Evolutionary conservation across 1,140 invertebrate genomes (phyloP).

Genomic region (Odontomachus brunneus): DNA sequence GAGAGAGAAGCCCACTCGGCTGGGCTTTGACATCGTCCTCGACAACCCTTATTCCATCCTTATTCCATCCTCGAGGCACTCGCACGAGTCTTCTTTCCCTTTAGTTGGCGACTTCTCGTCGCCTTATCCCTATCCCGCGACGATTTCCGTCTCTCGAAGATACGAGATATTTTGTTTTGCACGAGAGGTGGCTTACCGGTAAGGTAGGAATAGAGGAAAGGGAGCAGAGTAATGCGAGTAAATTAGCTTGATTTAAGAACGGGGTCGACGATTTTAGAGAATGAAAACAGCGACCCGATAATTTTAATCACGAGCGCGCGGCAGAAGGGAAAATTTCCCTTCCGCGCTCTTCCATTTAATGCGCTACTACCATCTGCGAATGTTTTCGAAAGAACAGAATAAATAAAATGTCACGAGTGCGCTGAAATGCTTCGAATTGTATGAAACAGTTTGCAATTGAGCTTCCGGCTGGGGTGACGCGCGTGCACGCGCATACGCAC

Average conservation of each 20-base stretch:
- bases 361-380: not conserved
- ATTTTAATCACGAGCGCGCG: not conserved
- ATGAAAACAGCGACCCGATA: not conserved
- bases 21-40: slow-evolving; percentile 75
- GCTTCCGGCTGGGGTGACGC: not conserved
- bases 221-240: not conserved
- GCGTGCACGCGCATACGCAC: too few relatives aligned
- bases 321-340: not conserved
- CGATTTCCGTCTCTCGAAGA: slow-evolving; percentile 24
- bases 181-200: not conserved
- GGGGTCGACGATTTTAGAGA: not conserved
- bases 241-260: slow-evolving; percentile 15
- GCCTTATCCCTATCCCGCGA: not conserved
- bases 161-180: not conserved
- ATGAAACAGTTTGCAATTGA: not conserved
- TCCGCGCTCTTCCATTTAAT: too few relatives aligned
- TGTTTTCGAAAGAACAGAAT: not conserved
- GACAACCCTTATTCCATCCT: slow-evolving; percentile 36
- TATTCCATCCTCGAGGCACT: slow-evolving; percentile 37
- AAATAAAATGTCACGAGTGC: not conserved
- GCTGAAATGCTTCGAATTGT: not conserved
- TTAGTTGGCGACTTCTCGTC: not conserved
- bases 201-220: too few relatives aligned
- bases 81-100: not conserved
- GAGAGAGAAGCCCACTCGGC: slow-evolving; percentile 71